Evolutionary conservation across 37 sponge, comb jelly and placozoan genomes (phyloP).

Genomic region (Diacarnus erythraeanus): DNA sequence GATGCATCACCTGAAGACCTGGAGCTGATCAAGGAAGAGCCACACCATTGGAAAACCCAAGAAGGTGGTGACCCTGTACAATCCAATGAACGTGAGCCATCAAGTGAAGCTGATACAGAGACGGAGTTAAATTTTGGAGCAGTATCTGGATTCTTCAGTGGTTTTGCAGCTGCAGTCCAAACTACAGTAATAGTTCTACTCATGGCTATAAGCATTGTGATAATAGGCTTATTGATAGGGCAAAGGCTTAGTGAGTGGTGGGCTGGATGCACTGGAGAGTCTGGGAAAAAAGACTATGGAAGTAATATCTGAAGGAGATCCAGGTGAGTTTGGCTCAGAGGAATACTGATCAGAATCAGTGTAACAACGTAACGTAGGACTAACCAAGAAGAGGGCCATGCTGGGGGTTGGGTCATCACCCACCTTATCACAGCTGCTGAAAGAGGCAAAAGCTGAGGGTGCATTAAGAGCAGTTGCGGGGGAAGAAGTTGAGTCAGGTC

Average conservation of each 20-base stretch:
- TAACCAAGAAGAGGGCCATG: constrained; percentile 64
- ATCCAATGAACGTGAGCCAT: not conserved
- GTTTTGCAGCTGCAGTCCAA: constrained; percentile 48
- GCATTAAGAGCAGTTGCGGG: not conserved
- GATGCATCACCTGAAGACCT: constrained; percentile 25
- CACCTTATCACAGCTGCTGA: constrained; percentile 74
- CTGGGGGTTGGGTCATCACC: constrained; percentile 23
- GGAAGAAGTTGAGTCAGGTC: not conserved
- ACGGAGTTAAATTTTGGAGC: not conserved
- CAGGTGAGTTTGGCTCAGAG: constrained; percentile 45
- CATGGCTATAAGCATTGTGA: not conserved
- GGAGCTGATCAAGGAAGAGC: constrained; percentile 16
- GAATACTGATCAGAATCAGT: not conserved
- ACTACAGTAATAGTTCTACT: constrained; percentile 63
- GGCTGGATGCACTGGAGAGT: constrained; percentile 86
- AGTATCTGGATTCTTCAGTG: constrained; percentile 49
- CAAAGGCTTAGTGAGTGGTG: constrained; percentile 57
- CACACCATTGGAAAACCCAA: not conserved
- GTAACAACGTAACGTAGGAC: constrained; percentile 21
- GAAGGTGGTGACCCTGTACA: not conserved
- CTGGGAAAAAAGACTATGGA: constrained; percentile 92
- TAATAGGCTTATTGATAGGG: constrained; percentile 30
- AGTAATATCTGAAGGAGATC: constrained; percentile 86
- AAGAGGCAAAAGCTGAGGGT: constrained; percentile 68
- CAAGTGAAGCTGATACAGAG: not conserved